A percentile compares a stretch with the other conserved stretches of the same genome.
These are phyloP conservation scores for Solenodon paradoxus DNA, from an alignment of 2,113 vertebrate species.

Conservation along the genomic window DNA sequence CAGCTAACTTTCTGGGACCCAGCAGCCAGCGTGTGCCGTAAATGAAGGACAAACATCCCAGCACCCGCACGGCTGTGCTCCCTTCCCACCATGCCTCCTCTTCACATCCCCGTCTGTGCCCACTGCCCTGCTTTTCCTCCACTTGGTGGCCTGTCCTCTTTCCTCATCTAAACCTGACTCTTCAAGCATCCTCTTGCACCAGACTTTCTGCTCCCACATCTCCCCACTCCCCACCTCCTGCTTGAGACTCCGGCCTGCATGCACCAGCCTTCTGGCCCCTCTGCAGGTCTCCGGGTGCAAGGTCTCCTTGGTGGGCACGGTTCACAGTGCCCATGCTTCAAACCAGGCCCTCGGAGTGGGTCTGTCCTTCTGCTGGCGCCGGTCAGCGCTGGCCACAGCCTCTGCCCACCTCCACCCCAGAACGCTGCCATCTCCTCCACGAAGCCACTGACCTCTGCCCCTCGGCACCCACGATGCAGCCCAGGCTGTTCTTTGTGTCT, in stretches of 20 bases:
- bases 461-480: neutral
- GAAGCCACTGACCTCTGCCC: neutral
- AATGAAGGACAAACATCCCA: too few species aligned
- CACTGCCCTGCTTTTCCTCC: too few species aligned
- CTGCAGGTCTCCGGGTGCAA: too few species aligned
- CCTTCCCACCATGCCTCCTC: accelerated
- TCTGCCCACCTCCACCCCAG: accelerated
- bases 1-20: neutral
- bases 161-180: accelerated
- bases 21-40: too few species aligned
- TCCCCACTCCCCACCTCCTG: neutral
- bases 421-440: accelerated
- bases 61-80: accelerated
- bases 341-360: neutral
- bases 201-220: accelerated
- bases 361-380: neutral
- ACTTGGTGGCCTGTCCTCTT: neutral
- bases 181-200: accelerated
- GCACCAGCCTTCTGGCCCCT: neutral
- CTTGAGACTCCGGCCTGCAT: neutral
- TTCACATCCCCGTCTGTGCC: too few species aligned
- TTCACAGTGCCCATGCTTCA: too few species aligned
- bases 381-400: neutral
- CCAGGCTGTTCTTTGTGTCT: neutral
- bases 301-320: accelerated